Base-by-base conservation (phyloP, 30 jellyfish, hydroid and myxozoan genomes). In the Mastigias papua region DNA sequence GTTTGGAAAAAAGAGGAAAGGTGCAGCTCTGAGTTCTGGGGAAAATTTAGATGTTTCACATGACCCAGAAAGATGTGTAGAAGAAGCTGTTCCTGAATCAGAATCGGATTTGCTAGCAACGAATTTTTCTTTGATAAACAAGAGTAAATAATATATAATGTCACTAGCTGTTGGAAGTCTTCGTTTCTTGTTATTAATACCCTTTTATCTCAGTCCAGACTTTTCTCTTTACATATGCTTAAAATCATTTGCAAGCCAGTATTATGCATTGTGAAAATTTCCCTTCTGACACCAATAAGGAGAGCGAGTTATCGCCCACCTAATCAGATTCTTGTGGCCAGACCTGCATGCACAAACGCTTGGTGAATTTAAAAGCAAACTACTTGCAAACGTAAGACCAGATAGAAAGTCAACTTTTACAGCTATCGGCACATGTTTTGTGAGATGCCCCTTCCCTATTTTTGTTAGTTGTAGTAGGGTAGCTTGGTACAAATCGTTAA, bases 271-370 rank as follows among this genome's bases (percentile, higher is more conserved):
- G 60, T 46, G 16, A 46, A 46, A 46, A 46, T 46, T 46, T 8
- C 60, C 60, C 60, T 8, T 9, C 73, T 62, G 60, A 33, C 80
- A 68, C 51, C 80, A 23, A 23, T 25, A 3, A 68, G 49, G 34
- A 23, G 25, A 34, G 76, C 25, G 29, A 27, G 10, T 61, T 61
- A 61, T 8, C 33, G 33, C 33, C 33, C 73, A 61, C 33, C 29
- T 61, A 20, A 29, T 23, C 9, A 34, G 15, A 73, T 73, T 48
- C 11, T 31, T 21, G 29, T 73, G 86, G 35, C 25, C 28, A 17
- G 51, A 15, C 57, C 57, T 26, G 48, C 19, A 68, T 46, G n/a
- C n/a, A n/a, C n/a, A n/a, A n/a, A n/a, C n/a, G n/a, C n/a, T n/a
- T n/a, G n/a, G n/a, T n/a, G n/a, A n/a, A n/a, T n/a, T n/a, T n/a